Conservation (phyloP, 2,797 vertebrate species). For the Ptychadena robeensis region DNA sequence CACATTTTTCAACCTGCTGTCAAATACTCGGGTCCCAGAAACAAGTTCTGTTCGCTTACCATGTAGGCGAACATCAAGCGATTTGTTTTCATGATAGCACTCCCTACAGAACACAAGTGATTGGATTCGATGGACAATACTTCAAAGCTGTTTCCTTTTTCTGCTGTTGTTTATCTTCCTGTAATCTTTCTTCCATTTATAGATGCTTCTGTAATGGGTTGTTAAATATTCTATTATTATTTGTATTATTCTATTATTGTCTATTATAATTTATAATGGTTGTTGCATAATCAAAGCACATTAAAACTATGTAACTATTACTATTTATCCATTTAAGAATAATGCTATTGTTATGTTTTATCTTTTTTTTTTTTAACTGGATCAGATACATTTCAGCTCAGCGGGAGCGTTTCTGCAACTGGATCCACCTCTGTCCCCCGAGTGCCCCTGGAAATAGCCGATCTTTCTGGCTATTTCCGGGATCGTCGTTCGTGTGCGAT, state of each 20-base stretch:
- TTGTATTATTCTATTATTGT: no score
- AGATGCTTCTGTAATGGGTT: no score
- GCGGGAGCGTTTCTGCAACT: no score
- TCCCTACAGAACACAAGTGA: slow-evolving; percentile 18
- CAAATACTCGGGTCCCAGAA: slow-evolving; percentile 29
- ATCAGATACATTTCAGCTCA: no score
- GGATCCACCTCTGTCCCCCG: no score
- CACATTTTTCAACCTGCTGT: slow-evolving; percentile 42
- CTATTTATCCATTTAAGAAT: background rate
- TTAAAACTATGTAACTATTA: background rate
- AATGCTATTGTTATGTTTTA: no score
- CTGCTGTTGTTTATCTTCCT: background rate
- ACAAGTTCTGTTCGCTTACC: slow-evolving; percentile 15
- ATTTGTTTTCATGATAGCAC: slow-evolving; percentile 43
- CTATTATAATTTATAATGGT: background rate
- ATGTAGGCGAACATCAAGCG: slow-evolving; percentile 24
- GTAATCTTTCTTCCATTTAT: background rate
- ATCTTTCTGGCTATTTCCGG: no score
- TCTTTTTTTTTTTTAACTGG: no score
- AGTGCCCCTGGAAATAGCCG: no score
- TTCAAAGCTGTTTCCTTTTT: slow-evolving; percentile 9
- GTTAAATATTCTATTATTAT: no score
- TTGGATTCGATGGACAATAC: background rate
- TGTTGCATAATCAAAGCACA: background rate
- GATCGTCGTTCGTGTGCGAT: no score